Percentiles rank a stretch among this genome's conserved stretches.
Evolutionary conservation across 2,888 invertebrate species (phyloP).

Genomic region (Orthosia incerta): DNA sequence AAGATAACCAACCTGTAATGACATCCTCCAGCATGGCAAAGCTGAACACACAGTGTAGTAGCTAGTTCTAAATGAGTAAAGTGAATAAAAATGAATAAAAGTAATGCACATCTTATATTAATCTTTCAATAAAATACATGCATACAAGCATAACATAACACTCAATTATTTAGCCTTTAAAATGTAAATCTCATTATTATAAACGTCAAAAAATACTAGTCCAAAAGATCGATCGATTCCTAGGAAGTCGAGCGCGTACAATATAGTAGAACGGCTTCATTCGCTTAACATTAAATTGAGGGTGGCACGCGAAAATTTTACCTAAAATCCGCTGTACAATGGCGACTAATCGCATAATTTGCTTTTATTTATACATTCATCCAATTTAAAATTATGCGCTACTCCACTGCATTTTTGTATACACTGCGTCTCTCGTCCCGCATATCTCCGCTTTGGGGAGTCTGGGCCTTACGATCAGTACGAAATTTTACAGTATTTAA

Average conservation of each 20-base stretch:
- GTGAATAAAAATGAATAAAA: slow-evolving; percentile 50
- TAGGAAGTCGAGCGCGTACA: slow-evolving; percentile 55
- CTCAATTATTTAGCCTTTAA: slow-evolving; percentile 79
- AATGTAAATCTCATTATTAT: slow-evolving; percentile 74
- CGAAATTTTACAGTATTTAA: background rate
- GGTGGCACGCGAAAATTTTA: slow-evolving; percentile 47
- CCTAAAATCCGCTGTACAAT: slow-evolving; percentile 35
- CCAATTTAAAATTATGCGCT: background rate
- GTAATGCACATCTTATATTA: slow-evolving; percentile 68
- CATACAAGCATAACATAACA: slow-evolving; percentile 72
- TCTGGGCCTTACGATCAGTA: background rate
- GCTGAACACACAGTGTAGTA: no score
- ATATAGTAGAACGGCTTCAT: slow-evolving; percentile 71
- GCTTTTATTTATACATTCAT: slow-evolving; percentile 1
- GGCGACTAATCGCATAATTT: slow-evolving; percentile 29
- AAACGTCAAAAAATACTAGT: slow-evolving; percentile 77
- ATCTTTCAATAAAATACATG: slow-evolving; percentile 62
- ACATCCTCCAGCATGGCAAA: background rate
- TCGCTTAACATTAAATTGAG: slow-evolving; percentile 80
- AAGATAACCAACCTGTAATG: background rate
- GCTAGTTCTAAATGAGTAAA: background rate
- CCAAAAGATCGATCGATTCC: slow-evolving; percentile 67
- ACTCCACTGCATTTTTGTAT: background rate
- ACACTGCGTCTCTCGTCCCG: no score
- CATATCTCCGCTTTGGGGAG: no score